These are phyloP conservation scores for Neoniphon sammara DNA, from an alignment of 2,797 vertebrate species.

Conservation along the genomic window DNA sequence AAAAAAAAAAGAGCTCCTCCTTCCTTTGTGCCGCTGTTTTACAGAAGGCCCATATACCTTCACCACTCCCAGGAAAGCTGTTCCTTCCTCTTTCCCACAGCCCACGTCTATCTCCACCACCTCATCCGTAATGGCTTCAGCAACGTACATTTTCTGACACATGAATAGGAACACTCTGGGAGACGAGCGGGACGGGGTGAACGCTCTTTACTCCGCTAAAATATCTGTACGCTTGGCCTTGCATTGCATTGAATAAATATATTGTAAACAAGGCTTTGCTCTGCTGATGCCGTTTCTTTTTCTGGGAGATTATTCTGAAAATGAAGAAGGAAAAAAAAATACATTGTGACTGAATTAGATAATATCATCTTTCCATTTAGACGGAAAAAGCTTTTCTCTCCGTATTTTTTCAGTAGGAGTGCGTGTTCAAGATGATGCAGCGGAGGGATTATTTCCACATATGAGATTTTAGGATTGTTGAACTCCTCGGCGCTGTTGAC, in stretches of 20 bases:
- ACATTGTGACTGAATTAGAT: conserved; percentile 15
- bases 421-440: background rate
- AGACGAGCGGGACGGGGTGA: conserved; percentile 41
- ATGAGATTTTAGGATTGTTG: conserved; percentile 31
- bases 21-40: conserved; percentile 72
- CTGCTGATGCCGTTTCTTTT: background rate
- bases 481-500: conserved; percentile 29
- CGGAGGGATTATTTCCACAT: conserved; percentile 31
- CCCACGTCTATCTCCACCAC: conserved; percentile 53
- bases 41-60: conserved; percentile 60
- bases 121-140: conserved; percentile 51
- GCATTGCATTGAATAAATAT: conserved; percentile 43
- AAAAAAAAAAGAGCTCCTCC: conserved; percentile 27
- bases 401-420: background rate
- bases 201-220: conserved; percentile 41
- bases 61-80: conserved; percentile 63
- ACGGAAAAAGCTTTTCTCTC: background rate
- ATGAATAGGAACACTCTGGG: conserved; percentile 55
- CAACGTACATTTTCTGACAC: conserved; percentile 57
- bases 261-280: conserved; percentile 14
- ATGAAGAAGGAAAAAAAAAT: background rate
- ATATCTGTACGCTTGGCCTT: conserved; percentile 30
- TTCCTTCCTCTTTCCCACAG: conserved; percentile 53
- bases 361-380: conserved; percentile 14
- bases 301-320: background rate